A percentile compares a stretch with the other conserved stretches of the same genome.
Conservation (phyloP, 2,113 vertebrate species). For the Furnarius figulus region DNA sequence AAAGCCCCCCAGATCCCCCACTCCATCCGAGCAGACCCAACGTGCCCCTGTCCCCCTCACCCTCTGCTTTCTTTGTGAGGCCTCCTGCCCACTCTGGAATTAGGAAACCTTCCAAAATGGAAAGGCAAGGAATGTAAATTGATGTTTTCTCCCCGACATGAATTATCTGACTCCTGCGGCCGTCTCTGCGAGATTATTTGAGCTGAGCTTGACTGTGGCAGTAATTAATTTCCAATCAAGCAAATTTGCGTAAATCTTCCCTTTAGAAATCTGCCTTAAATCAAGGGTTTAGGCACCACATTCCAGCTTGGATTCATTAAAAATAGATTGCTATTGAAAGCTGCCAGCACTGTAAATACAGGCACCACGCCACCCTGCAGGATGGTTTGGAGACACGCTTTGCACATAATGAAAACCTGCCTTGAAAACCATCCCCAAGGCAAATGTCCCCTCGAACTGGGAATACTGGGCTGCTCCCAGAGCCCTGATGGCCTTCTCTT, state of each 20-base stretch:
- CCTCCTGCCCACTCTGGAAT: background rate
- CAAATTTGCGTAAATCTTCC: constrained; percentile 56
- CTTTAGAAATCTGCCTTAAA: constrained; percentile 62
- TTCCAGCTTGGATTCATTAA: constrained; percentile 64
- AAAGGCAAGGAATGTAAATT: constrained; percentile 11
- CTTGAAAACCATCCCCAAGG: background rate
- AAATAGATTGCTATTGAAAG: constrained; percentile 55
- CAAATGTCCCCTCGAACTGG: background rate
- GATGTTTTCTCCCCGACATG: background rate
- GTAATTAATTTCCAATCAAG: constrained; percentile 68
- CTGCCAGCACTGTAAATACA: constrained; percentile 53
- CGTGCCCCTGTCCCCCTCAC: background rate
- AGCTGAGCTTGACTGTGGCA: constrained; percentile 42
- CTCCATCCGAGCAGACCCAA: background rate
- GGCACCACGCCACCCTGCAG: constrained; percentile 54
- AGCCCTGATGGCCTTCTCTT: background rate
- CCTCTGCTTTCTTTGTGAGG: background rate
- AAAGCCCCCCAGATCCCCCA: background rate
- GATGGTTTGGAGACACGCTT: background rate
- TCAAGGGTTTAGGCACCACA: constrained; percentile 43
- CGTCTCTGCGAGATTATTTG: constrained; percentile 6
- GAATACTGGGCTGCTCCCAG: background rate
- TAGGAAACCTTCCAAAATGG: constrained; percentile 27
- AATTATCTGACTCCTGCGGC: constrained; percentile 38
- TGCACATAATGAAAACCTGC: constrained; percentile 44